Percentiles rank a stretch among this genome's conserved stretches.
Evolutionary conservation across 2,113 vertebrate species (phyloP).

Genomic region (Gambusia holbrooki): DNA sequence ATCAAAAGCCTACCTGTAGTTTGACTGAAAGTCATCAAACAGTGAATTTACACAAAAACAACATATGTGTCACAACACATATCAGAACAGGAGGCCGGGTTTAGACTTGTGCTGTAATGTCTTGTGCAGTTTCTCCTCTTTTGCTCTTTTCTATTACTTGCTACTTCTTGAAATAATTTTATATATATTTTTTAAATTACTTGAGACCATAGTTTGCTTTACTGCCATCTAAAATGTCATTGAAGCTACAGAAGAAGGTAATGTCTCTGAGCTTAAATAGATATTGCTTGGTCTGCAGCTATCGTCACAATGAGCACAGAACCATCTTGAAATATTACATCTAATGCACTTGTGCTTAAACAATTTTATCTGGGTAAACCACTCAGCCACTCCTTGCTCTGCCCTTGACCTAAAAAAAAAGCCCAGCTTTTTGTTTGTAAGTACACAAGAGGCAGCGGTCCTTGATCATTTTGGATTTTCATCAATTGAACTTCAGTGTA

Average conservation of each 20-base stretch:
- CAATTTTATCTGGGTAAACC: slow-evolving; percentile 17
- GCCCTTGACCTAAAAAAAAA: slow-evolving; percentile 27
- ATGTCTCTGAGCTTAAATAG: background rate
- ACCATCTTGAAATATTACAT: slow-evolving; percentile 5
- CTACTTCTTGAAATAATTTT: too few relatives aligned
- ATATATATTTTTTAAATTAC: background rate
- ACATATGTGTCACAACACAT: too few relatives aligned
- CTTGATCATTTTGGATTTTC: slow-evolving; percentile 25
- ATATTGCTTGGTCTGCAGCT: background rate
- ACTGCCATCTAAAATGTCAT: background rate
- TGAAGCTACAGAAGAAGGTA: background rate
- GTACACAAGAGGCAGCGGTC: slow-evolving; percentile 8
- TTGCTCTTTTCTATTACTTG: too few relatives aligned
- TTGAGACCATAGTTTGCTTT: background rate
- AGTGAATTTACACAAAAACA: too few relatives aligned
- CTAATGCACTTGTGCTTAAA: slow-evolving; percentile 2
- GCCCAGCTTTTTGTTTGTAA: slow-evolving; percentile 33
- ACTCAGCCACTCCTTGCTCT: slow-evolving; percentile 3
- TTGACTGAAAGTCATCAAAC: too few relatives aligned
- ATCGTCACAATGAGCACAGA: background rate
- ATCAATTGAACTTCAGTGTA: slow-evolving; percentile 35
- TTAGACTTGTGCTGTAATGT: too few relatives aligned
- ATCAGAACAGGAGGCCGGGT: too few relatives aligned
- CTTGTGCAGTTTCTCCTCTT: too few relatives aligned
- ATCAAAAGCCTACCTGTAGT: too few relatives aligned